A percentile compares a stretch with the other conserved stretches of the same genome.
These are phyloP conservation scores for Chelonoidis abingdonii DNA, from an alignment of 2,113 vertebrate species.

Conservation along the genomic window DNA sequence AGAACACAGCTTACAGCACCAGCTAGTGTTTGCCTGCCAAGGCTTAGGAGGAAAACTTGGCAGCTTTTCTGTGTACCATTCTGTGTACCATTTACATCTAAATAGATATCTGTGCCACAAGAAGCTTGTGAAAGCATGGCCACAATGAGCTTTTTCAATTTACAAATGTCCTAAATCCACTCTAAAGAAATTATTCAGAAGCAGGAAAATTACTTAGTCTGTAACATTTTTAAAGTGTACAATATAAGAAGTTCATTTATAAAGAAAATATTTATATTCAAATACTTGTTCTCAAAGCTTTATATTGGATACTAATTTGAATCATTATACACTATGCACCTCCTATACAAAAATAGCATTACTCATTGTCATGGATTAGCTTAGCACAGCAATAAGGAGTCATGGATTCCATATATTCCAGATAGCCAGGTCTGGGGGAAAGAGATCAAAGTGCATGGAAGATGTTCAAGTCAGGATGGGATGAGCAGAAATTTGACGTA, in stretches of 20 bases:
- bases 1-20: slow-evolving; percentile 21
- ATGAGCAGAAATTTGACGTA: background rate
- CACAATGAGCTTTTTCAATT: slow-evolving; percentile 42
- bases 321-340: background rate
- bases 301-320: background rate
- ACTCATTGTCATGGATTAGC: background rate
- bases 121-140: slow-evolving; percentile 54
- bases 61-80: slow-evolving; percentile 27
- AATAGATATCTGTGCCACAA: slow-evolving; percentile 30
- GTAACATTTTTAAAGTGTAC: background rate
- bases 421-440: background rate
- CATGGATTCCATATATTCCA: background rate
- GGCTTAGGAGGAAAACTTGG: slow-evolving; percentile 47
- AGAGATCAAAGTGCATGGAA: background rate
- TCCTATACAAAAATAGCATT: background rate
- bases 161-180: slow-evolving; percentile 21
- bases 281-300: background rate
- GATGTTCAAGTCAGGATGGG: rapidly evolving
- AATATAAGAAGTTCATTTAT: background rate
- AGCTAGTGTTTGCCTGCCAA: slow-evolving; percentile 18
- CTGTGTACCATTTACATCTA: slow-evolving; percentile 52
- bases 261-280: background rate
- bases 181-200: background rate
- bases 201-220: background rate
- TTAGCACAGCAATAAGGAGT: background rate